A percentile compares a stretch with the other conserved stretches of the same genome.
Evolutionary conservation across 2,888 invertebrate species (phyloP).

Genomic region (Drosophila merina): DNA sequence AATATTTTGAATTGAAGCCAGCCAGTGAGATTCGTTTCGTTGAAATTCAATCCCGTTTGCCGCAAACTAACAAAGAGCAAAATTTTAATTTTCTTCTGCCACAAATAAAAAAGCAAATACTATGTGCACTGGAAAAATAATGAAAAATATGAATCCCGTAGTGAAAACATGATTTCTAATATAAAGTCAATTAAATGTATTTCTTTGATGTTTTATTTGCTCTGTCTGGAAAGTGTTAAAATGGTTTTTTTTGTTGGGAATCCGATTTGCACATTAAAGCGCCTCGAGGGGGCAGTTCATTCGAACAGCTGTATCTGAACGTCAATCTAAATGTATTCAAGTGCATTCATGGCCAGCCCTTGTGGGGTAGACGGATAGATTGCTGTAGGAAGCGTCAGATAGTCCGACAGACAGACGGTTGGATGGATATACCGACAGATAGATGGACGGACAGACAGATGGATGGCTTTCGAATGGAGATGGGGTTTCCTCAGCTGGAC

Average conservation of each 20-base stretch:
- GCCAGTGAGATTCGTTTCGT: not conserved
- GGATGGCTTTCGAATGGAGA: constrained; percentile 7
- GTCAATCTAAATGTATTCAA: constrained; percentile 77
- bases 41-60: not conserved
- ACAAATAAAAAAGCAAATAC: not conserved
- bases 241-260: not conserved
- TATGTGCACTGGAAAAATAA: not conserved
- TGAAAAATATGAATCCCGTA: not conserved
- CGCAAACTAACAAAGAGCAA: not conserved
- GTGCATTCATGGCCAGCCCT: constrained; percentile 58
- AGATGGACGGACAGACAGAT: constrained; percentile 15
- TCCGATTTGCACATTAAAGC: constrained; percentile 16
- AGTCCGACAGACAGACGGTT: constrained; percentile 18
- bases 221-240: not conserved
- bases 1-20: not conserved
- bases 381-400: constrained; percentile 31
- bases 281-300: not conserved
- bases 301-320: constrained; percentile 68
- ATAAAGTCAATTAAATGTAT: constrained; percentile 1
- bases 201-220: constrained; percentile 5
- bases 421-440: constrained; percentile 14
- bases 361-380: constrained; percentile 21
- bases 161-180: not conserved
- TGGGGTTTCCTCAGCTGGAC: constrained; percentile 15
- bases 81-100: not conserved